Percentiles rank a stretch among this genome's conserved stretches.
phyloP scores from a whole-genome alignment of 2,888 invertebrate species.

The Marasmarcha lunaedactyla region DNA sequence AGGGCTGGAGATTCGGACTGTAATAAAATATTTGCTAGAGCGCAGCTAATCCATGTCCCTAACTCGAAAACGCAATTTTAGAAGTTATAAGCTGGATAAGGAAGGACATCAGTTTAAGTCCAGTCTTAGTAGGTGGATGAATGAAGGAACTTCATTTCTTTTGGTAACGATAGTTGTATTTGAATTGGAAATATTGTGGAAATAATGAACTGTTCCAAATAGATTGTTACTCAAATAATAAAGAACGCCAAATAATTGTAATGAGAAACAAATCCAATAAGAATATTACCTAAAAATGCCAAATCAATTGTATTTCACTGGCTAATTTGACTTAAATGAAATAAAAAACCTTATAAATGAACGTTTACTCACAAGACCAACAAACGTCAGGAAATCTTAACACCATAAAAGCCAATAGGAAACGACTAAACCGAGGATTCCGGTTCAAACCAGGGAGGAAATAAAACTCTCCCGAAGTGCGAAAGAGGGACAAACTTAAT shows the following conservation, averaged over 20 bases:
- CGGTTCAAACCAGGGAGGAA: constrained; percentile 24
- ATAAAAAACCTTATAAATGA: too few species aligned
- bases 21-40: constrained; percentile 71
- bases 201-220: too few species aligned
- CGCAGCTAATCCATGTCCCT: constrained; percentile 67
- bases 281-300: too few species aligned
- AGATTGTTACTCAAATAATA: too few species aligned
- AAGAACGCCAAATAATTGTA: too few species aligned
- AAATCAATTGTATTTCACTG: too few species aligned
- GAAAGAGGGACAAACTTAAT: constrained; percentile 67
- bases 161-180: too few species aligned
- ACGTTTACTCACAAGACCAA: too few species aligned
- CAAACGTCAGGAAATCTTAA: constrained; percentile 39
- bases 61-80: constrained; percentile 65
- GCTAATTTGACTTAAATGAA: too few species aligned
- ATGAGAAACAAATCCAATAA: too few species aligned
- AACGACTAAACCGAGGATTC: constrained; percentile 44
- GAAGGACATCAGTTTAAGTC: constrained; percentile 4
- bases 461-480: constrained; percentile 60
- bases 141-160: too few species aligned
- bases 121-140: constrained; percentile 10
- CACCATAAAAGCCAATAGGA: constrained; percentile 42
- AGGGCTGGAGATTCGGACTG: constrained; percentile 69
- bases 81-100: constrained; percentile 50
- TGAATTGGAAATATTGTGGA: too few species aligned